These are phyloP conservation scores for Hofmannophila pseudospretella DNA, from an alignment of 2,888 invertebrate genomes.

Conservation along the genomic window DNA sequence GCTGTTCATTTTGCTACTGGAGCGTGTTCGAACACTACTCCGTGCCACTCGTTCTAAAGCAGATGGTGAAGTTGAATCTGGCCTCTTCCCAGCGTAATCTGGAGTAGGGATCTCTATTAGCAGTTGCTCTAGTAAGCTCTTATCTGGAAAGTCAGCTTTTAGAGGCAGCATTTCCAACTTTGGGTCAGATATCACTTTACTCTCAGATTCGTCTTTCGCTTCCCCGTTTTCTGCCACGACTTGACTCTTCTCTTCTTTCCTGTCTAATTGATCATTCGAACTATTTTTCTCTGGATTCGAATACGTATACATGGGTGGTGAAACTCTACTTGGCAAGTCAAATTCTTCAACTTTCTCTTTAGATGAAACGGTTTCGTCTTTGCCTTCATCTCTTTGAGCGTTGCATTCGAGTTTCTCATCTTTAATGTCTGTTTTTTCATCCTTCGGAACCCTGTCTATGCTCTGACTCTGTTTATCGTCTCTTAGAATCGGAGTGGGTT, in stretches of 20 bases:
- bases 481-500: conserved; percentile 44
- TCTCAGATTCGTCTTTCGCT: conserved; percentile 24
- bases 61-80: conserved; percentile 67
- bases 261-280: conserved; percentile 54
- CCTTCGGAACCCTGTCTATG: conserved; percentile 3
- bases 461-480: conserved; percentile 17
- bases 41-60: conserved; percentile 64
- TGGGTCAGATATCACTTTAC: conserved; percentile 17
- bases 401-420: conserved; percentile 21
- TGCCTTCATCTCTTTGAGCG: conserved; percentile 17
- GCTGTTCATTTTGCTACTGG: conserved; percentile 82
- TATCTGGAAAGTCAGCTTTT: conserved; percentile 72
- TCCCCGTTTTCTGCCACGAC: conserved; percentile 46
- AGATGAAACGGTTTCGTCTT: conserved; percentile 19
- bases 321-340: conserved; percentile 83
- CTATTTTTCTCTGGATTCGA: conserved; percentile 83
- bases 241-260: conserved; percentile 26
- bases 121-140: conserved; percentile 85
- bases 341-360: conserved; percentile 57
- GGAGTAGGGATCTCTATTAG: conserved; percentile 89
- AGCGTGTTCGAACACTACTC: conserved; percentile 80
- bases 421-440: conserved; percentile 8
- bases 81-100: conserved; percentile 70
- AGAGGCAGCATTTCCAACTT: conserved; percentile 55
- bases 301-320: conserved; percentile 87